Conservation (phyloP, 2,888 invertebrate species). For the Amaurobius ferox region DNA sequence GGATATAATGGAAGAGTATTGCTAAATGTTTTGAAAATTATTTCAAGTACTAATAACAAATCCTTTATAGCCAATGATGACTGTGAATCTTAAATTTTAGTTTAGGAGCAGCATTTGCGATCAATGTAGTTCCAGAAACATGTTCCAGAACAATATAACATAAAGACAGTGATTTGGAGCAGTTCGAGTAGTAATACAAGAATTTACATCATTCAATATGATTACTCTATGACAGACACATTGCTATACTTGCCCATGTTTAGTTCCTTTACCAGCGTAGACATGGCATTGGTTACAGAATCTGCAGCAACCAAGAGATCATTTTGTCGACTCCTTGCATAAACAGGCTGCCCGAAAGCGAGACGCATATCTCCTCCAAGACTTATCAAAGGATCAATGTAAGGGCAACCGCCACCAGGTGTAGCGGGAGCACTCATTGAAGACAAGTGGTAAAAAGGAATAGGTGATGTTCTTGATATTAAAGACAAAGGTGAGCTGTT, state of each 20-base stretch:
- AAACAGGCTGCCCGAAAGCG: constrained; percentile 51
- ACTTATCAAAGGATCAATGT: constrained; percentile 75
- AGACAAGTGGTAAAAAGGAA: constrained; percentile 74
- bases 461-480: constrained; percentile 78
- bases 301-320: constrained; percentile 96
- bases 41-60: too few species aligned
- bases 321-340: constrained; percentile 76
- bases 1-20: too few species aligned
- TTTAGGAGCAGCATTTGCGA: too few species aligned
- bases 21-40: too few species aligned
- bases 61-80: too few species aligned
- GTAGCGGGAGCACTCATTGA: constrained; percentile 76
- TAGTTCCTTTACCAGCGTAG: constrained; percentile 95
- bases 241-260: constrained; percentile 83
- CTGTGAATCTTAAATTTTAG: too few species aligned
- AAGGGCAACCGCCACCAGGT: constrained; percentile 75
- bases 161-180: too few species aligned
- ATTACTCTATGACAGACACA: too few species aligned
- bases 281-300: constrained; percentile 98
- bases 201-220: too few species aligned
- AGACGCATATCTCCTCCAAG: constrained; percentile 63
- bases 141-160: too few species aligned
- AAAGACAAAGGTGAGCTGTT: constrained; percentile 78
- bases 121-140: too few species aligned
- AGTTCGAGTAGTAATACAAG: too few species aligned